Conservation (phyloP, 2,113 vertebrate species). For the Hippolais icterina region DNA sequence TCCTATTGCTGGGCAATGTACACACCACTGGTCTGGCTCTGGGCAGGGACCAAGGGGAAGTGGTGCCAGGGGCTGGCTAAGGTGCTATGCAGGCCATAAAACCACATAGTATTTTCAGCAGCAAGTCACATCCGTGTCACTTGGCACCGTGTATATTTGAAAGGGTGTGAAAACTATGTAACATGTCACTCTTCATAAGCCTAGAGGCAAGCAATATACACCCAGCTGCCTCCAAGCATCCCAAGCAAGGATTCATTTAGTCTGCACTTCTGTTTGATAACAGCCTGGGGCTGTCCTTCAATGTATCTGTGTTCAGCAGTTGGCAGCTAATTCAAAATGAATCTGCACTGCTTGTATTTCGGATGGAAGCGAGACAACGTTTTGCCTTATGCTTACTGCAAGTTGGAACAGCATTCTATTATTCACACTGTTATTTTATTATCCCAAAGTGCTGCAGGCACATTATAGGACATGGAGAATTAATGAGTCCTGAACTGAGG, state of each 20-base stretch:
- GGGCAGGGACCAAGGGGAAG: neutral
- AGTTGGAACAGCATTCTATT: neutral
- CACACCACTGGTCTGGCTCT: neutral
- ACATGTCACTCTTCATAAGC: neutral
- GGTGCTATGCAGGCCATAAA: neutral
- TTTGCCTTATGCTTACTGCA: conserved; percentile 14
- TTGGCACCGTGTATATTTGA: neutral
- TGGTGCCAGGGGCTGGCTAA: neutral
- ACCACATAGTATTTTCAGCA: neutral
- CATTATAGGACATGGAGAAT: neutral
- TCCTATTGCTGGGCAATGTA: neutral
- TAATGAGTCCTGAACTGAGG: conserved; percentile 10
- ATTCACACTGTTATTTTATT: conserved; percentile 25
- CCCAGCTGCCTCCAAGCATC: conserved; percentile 36
- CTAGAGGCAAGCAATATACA: conserved; percentile 6
- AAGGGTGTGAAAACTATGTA: neutral
- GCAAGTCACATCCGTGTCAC: neutral
- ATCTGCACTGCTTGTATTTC: neutral
- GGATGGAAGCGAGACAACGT: neutral
- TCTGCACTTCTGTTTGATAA: conserved; percentile 43
- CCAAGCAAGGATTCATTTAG: conserved; percentile 9
- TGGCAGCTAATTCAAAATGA: neutral
- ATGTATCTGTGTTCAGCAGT: neutral
- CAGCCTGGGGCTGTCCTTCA: conserved; percentile 40
- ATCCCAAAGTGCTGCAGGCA: conserved; percentile 2